Percentiles rank a stretch among this genome's conserved stretches.
These are phyloP conservation scores for Patiria pectinifera DNA, from an alignment of 53 echinoderm and acorn worm species.

Conservation along the genomic window DNA sequence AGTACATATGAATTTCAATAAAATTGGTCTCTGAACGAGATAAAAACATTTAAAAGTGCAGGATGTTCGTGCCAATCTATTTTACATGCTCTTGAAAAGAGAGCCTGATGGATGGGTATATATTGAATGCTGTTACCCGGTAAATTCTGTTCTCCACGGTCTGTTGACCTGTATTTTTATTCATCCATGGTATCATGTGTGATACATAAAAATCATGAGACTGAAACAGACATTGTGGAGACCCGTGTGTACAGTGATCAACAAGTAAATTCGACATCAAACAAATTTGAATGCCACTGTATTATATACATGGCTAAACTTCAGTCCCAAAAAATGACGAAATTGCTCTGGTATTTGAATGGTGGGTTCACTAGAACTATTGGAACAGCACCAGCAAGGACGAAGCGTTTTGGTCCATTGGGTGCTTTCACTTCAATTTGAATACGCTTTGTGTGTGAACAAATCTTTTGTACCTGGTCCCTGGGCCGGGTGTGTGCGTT, in stretches of 20 bases:
- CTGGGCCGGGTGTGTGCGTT: neutral
- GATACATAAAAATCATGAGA: neutral
- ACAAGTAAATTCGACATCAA: neutral
- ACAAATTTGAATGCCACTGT: neutral
- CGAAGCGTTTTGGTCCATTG: constrained; percentile 26
- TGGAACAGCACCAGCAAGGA: neutral
- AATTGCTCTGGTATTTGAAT: neutral
- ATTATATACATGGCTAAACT: neutral
- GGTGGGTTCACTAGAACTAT: constrained; percentile 4
- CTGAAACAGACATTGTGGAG: neutral
- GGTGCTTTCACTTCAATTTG: constrained; percentile 46
- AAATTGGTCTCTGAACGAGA: no score
- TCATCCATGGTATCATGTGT: neutral
- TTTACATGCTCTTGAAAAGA: neutral
- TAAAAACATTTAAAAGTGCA: no score
- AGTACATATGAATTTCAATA: no score
- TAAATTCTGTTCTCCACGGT: neutral
- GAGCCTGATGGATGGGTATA: neutral
- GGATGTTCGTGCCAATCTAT: neutral
- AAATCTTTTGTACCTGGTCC: constrained; percentile 29
- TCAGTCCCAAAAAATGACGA: neutral
- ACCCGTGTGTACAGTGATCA: neutral
- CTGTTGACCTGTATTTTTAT: neutral
- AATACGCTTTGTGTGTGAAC: constrained; percentile 45
- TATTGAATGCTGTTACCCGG: neutral